These are phyloP conservation scores for Phasianus colchicus DNA, from an alignment of 2,113 vertebrate species.

Conservation along the genomic window DNA sequence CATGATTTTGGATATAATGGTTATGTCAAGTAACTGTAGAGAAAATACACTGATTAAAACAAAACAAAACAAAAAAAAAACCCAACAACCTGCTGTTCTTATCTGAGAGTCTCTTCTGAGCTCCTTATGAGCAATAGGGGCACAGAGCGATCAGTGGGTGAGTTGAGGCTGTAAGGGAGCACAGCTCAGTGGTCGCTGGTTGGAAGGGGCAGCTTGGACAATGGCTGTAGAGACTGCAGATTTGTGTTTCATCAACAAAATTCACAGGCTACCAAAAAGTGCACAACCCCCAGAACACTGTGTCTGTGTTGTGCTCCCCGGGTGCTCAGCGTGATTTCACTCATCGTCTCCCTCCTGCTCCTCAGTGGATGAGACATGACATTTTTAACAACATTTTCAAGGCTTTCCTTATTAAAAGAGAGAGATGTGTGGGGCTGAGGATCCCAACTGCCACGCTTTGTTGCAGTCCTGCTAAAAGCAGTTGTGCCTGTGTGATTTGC, in stretches of 20 bases:
- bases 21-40: neutral
- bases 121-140: fast-evolving
- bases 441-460: fast-evolving
- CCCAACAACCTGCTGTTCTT: neutral
- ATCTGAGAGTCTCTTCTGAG: neutral
- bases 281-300: fast-evolving
- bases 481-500: no score
- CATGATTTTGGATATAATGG: neutral
- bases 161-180: fast-evolving
- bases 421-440: fast-evolving
- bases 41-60: neutral
- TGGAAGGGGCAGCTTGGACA: neutral
- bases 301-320: fast-evolving
- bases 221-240: neutral
- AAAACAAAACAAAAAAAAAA: neutral
- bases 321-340: fast-evolving
- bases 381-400: fast-evolving
- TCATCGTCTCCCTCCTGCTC: fast-evolving
- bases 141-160: fast-evolving
- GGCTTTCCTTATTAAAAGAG: fast-evolving
- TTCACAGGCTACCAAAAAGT: neutral
- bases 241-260: neutral
- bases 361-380: fast-evolving
- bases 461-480: neutral
- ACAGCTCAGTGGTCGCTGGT: fast-evolving